phyloP scores from a whole-genome alignment of 2,797 vertebrate genomes.

The Neosilurus mollespiculum region DNA sequence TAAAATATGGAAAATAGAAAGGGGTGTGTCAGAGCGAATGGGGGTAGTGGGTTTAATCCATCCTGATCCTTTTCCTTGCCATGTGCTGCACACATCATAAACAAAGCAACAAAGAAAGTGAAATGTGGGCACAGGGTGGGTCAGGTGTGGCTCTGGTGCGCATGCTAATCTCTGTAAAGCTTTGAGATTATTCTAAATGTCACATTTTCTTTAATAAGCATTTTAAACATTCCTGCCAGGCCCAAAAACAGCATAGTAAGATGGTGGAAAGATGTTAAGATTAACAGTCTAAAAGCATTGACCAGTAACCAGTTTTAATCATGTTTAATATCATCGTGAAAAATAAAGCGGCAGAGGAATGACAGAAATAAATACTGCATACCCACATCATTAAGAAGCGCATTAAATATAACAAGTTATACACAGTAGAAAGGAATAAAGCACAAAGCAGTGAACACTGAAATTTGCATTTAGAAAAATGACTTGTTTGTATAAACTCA shows the following conservation, averaged over 20 bases:
- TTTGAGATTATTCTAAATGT: conserved; percentile 54
- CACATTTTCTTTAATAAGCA: conserved; percentile 49
- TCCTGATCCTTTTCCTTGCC: conserved; percentile 54
- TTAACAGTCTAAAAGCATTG: conserved; percentile 3
- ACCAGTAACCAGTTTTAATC: conserved; percentile 13
- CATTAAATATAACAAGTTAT: background rate
- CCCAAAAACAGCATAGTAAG: conserved; percentile 5
- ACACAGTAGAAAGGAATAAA: background rate
- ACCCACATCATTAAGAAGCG: background rate
- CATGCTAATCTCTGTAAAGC: conserved; percentile 49
- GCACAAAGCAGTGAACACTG: background rate
- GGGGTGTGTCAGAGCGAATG: conserved; percentile 39
- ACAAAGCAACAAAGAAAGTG: conserved; percentile 55
- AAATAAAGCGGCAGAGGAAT: background rate
- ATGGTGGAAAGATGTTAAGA: background rate
- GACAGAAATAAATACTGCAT: conserved; percentile 4
- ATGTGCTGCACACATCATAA: conserved; percentile 59
- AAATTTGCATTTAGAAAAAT: conserved; percentile 31
- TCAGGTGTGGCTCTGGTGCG: conserved; percentile 35
- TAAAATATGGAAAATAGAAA: conserved; percentile 52
- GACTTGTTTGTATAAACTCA: conserved; percentile 40
- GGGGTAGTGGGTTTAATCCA: conserved; percentile 53
- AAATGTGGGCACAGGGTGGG: conserved; percentile 15
- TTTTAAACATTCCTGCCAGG: conserved; percentile 33
- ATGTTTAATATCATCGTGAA: background rate